These are phyloP conservation scores for Drosophila lacicola DNA, from an alignment of 2,888 invertebrate genomes.

Conservation along the genomic window DNA sequence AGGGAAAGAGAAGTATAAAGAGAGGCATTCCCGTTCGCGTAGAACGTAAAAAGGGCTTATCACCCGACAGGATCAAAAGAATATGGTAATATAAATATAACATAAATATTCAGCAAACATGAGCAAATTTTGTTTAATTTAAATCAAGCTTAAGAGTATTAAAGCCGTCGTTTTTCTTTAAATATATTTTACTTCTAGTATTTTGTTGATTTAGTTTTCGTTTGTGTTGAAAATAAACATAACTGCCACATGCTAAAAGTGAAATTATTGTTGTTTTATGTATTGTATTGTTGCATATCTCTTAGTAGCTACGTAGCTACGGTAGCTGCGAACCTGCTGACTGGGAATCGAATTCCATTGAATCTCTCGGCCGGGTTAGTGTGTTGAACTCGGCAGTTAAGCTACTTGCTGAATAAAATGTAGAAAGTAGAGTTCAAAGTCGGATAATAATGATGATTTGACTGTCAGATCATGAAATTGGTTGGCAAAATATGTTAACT, in stretches of 20 bases:
- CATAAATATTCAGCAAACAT: no score
- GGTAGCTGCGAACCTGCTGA: slow-evolving; percentile 4
- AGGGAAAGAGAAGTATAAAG: no score
- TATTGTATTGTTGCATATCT: background rate
- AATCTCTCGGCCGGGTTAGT: slow-evolving; percentile 2
- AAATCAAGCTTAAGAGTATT: slow-evolving; percentile 19
- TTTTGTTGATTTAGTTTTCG: slow-evolving; percentile 44
- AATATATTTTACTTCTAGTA: slow-evolving; percentile 2
- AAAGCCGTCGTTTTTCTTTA: fast-evolving
- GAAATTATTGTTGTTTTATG: slow-evolving; percentile 69
- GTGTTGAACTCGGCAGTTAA: background rate
- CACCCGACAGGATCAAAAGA: no score
- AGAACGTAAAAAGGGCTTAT: no score
- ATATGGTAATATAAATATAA: no score
- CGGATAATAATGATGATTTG: slow-evolving; percentile 37
- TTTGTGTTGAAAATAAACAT: slow-evolving; percentile 42
- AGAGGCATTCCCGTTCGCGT: no score
- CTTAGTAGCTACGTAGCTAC: background rate
- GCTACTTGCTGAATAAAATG: slow-evolving; percentile 27
- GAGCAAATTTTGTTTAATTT: background rate
- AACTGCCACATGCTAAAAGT: slow-evolving; percentile 71
- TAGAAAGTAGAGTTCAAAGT: slow-evolving; percentile 35
- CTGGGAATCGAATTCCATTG: slow-evolving; percentile 6
- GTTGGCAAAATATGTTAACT: slow-evolving; percentile 53
- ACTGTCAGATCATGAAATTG: slow-evolving; percentile 43